Conservation (phyloP, 2,888 invertebrate species). For the Therioaphis trifolii region DNA sequence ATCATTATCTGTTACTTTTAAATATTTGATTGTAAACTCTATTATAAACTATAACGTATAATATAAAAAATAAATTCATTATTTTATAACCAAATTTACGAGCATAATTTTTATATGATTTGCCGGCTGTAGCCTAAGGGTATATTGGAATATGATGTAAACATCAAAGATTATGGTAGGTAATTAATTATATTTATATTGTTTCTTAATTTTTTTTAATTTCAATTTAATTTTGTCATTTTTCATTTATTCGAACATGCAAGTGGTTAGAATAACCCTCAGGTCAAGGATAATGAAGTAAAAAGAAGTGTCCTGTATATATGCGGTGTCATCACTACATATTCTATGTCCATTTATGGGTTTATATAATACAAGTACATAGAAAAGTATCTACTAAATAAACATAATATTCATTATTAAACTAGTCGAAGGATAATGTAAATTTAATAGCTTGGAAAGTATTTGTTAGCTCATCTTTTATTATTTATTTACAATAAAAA, state of each 20-base stretch:
- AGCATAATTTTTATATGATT: too few relatives aligned
- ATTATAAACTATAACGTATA: too few relatives aligned
- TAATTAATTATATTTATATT: conserved; percentile 33
- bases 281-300: conserved; percentile 44
- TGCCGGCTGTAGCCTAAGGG: too few relatives aligned
- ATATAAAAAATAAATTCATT: neutral
- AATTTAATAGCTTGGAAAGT: neutral
- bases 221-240: conserved; percentile 41
- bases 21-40: too few relatives aligned
- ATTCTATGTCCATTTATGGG: conserved; percentile 45
- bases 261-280: conserved; percentile 28
- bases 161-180: conserved; percentile 54
- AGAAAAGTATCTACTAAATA: conserved; percentile 32
- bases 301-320: conserved; percentile 36
- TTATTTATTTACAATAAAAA: neutral
- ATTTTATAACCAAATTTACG: conserved; percentile 4
- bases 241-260: conserved; percentile 18
- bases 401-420: conserved; percentile 39
- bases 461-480: neutral
- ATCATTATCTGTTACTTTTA: neutral
- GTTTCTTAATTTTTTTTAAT: conserved; percentile 12
- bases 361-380: conserved; percentile 30
- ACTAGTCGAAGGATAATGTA: conserved; percentile 27
- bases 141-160: conserved; percentile 64
- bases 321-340: conserved; percentile 46